phyloP scores from a whole-genome alignment of 2,888 invertebrate species.

The Melanotus villosus region DNA sequence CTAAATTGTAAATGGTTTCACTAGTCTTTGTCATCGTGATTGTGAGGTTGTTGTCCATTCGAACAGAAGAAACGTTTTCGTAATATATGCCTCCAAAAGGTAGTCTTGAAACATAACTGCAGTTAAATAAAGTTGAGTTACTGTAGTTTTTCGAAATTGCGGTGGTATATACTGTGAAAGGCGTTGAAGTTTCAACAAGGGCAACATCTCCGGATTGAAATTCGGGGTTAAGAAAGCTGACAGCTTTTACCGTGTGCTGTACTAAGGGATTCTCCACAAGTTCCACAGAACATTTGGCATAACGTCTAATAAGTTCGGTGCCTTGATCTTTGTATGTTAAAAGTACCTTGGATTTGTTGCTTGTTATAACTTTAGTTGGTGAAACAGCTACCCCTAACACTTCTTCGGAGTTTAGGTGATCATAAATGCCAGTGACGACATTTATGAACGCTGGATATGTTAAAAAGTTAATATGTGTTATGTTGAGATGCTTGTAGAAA shows the following conservation, averaged over 20 bases:
- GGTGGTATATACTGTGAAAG: neutral
- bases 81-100: conserved; percentile 13
- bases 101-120: conserved; percentile 37
- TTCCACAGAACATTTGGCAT: conserved; percentile 23
- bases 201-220: conserved; percentile 21
- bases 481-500: conserved; percentile 33
- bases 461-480: conserved; percentile 31
- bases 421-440: conserved; percentile 31
- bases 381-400: conserved; percentile 37
- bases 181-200: neutral
- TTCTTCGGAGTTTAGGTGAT: conserved; percentile 35
- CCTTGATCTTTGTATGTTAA: neutral
- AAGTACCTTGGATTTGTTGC: conserved; percentile 23
- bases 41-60: neutral
- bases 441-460: conserved; percentile 31
- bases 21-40: conserved; percentile 28
- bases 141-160: conserved; percentile 15
- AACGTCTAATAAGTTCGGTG: conserved; percentile 9
- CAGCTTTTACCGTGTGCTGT: conserved; percentile 19
- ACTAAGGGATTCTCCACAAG: conserved; percentile 22
- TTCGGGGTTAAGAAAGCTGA: neutral
- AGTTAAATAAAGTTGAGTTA: conserved; percentile 24
- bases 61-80: conserved; percentile 22
- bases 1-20: conserved; percentile 38
- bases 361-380: conserved; percentile 35